Evolutionary conservation across 2,888 invertebrate species (phyloP), one percentile per base, ranked within the genome.

Genomic region (Toxonevra muliebris): DNA sequence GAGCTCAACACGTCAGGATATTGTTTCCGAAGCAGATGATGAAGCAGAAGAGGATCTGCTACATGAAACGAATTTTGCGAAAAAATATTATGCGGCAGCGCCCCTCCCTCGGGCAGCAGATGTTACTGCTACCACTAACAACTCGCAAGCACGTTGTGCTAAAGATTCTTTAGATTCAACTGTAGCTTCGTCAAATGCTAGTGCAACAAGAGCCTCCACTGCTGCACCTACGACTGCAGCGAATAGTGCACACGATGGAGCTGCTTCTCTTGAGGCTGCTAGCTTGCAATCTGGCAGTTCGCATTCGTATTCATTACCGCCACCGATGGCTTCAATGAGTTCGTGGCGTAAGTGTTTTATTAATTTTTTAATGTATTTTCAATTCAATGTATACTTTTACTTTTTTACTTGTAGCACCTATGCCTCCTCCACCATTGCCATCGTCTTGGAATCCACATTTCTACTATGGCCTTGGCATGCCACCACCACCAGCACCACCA

Each of bases 231-330:
- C 72, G 7, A 80, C 79, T 66, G 78, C 83, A 2, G 78, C 75
- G 1, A 80, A 78, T 66, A 76, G 77, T 19, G 65, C 66, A 41
- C 71, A 69, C 17, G 80, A 83, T 60, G 78, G 73, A 69, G 77
- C 57, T 1, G 76, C 82, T 2, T 84, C 84, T 0, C 69, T 84
- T 17, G 85, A 86, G 57, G 82, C 78, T 13, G 84, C 79, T 2
- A 85, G 85, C 63, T 65, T 83, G 17, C 82, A 84, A 65, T 85
- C 85, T 0, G 82, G 82, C 59, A 86, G 85, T 69, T 82, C 81
- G 0, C 75, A 83, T 58, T 84, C 84, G 43, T 83, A 79, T 57
- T 84, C 82, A 43, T 83, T 85, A 78, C 84, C 84, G 54, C 85
- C 85, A 53, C 84, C 85, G 54, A 71, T 78, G 60, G 75, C 75